Evolutionary conservation across 2,888 invertebrate species (phyloP).

Genomic region (Drosophila neutralis): DNA sequence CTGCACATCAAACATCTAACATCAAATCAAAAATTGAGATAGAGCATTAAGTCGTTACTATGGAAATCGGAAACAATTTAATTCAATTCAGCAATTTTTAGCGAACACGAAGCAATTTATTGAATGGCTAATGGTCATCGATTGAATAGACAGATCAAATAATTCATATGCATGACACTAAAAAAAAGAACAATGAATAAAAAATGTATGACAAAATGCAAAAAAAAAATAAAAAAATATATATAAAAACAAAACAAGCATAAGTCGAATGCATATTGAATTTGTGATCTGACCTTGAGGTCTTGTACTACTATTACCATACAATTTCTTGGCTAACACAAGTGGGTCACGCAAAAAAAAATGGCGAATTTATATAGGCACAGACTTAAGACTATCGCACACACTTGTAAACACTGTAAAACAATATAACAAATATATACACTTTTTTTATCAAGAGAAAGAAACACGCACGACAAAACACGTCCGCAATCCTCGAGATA

Average conservation of each 20-base stretch:
- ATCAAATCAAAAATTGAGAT: constrained; percentile 10
- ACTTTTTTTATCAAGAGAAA: not conserved
- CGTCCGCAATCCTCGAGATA: constrained; percentile 71
- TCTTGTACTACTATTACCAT: constrained; percentile 29
- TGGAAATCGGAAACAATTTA: constrained; percentile 8
- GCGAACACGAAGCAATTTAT: constrained; percentile 26
- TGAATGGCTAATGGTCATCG: constrained; percentile 6
- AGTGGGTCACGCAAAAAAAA: constrained; percentile 29
- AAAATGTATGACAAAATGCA: constrained; percentile 1
- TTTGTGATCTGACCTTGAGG: constrained; percentile 31
- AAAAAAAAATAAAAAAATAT: not conserved
- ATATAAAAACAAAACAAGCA: not conserved
- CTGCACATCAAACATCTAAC: not conserved
- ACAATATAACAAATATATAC: not conserved
- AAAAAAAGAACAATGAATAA: constrained; percentile 4
- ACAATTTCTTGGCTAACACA: constrained; percentile 13
- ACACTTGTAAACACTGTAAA: constrained; percentile 6
- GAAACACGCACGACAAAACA: constrained; percentile 41
- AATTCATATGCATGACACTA: constrained; percentile 42
- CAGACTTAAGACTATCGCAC: not conserved
- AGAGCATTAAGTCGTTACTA: constrained; percentile 7
- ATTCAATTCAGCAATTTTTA: constrained; percentile 18
- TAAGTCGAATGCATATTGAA: constrained; percentile 15
- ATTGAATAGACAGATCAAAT: constrained; percentile 9
- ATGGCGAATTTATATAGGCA: constrained; percentile 11